Evolutionary conservation across 2,888 invertebrate species (phyloP), one percentile per base, ranked within the genome.

Genomic region (Adela reaumurella): DNA sequence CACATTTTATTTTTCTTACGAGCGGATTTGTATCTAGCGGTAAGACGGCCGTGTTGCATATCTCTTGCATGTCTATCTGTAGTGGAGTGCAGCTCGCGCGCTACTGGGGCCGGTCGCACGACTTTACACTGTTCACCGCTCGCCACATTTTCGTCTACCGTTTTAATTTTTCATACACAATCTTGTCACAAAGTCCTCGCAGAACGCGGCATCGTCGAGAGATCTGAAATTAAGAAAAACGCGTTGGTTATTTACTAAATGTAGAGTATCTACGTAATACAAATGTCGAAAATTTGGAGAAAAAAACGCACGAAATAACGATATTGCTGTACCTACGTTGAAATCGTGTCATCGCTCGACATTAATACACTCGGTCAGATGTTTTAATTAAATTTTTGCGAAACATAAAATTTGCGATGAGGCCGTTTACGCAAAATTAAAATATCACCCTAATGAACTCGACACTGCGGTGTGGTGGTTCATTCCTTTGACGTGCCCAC

Each of bases 1-100:
- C 80, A 71, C 80, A 80, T 76, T 80, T 80, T 74, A 80, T 80
- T 62, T 80, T 80, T 61, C 79, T 72, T 60, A 74, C 76, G 57
- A 80, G 66, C 49, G 79, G 78, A 65, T 77, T 79, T 68, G 65
- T 72, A 63, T 80, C 80, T 61, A 80, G 74, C 62, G 80, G 80
- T 69, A 80, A 67, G 60, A 76, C 73, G 59, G 77, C 69, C 65
- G 73, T 74, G 71, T 76, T 80, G 76, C 80, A 81, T 68, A 80
- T 78, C 67, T 81, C 80, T 74, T 80, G 80, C 80, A 80, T 80
- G 66, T 73, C 79, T 43, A 14, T 10, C 19, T 74, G 70, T 67
- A 69, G 62, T 50, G 46, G 49, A 46, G 63, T 65, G 62, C 66
- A 14, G 58, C 63, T 62, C 62, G 63, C 62, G 62, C 59, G 17